Conservation (phyloP, 2,797 vertebrate genomes). For the Neosilurus mollespiculum region DNA sequence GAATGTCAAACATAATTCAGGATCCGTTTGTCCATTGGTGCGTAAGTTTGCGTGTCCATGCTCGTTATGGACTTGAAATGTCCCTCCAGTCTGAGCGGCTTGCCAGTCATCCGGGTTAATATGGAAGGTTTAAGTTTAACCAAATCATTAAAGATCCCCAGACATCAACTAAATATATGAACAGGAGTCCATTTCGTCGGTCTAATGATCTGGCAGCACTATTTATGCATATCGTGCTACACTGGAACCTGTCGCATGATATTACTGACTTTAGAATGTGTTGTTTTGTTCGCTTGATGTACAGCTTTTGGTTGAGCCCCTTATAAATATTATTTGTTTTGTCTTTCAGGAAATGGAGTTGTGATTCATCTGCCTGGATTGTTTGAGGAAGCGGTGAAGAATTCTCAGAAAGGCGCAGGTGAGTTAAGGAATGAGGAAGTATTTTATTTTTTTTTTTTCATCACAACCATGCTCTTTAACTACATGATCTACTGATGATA, state of each 20-base stretch:
- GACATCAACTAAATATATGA: not conserved
- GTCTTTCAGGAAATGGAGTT: conserved; percentile 75
- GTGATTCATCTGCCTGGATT: conserved; percentile 81
- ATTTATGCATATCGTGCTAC: not conserved
- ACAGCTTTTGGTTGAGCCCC: not conserved
- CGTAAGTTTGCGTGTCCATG: too few species aligned
- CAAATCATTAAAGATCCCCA: not conserved
- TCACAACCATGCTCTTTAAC: not conserved
- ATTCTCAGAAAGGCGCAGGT: conserved; percentile 80
- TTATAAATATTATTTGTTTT: not conserved
- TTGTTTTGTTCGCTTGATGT: not conserved
- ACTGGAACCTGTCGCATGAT: too few species aligned
- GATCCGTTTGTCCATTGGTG: not conserved
- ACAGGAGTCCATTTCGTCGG: not conserved
- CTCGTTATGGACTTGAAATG: too few species aligned
- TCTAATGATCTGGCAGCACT: not conserved
- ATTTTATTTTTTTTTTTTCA: not conserved
- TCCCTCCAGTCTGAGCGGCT: too few species aligned
- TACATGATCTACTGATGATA: not conserved
- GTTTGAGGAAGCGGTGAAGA: conserved; percentile 81
- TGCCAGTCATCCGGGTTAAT: too few species aligned
- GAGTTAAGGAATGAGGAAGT: not conserved
- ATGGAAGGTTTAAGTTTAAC: not conserved
- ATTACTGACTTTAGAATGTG: not conserved
- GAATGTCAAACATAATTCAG: not conserved